These are phyloP conservation scores for Dermolepida albohirtum DNA, from an alignment of 2,888 invertebrate genomes.

Conservation along the genomic window DNA sequence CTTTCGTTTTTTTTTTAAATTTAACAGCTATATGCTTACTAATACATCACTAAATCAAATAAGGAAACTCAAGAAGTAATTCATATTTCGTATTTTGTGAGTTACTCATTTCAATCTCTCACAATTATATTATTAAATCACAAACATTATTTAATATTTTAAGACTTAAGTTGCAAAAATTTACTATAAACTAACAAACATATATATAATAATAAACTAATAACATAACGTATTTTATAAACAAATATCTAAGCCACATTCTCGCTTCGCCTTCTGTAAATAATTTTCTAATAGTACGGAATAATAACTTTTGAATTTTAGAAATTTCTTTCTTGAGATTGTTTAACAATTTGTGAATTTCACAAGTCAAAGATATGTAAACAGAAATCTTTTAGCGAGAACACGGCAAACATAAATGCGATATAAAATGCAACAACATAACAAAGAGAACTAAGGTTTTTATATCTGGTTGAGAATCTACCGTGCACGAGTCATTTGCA, in stretches of 20 bases:
- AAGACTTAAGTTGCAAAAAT: conserved; percentile 60
- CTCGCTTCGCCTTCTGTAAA: conserved; percentile 25
- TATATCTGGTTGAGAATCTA: conserved; percentile 53
- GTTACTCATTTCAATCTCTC: conserved; percentile 40
- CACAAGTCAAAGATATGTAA: conserved; percentile 32
- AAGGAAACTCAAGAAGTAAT: conserved; percentile 13
- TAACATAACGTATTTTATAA: conserved; percentile 63
- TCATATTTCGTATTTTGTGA: conserved; percentile 31
- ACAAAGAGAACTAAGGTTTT: conserved; percentile 60
- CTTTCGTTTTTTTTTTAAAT: too few relatives aligned
- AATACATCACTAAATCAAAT: conserved; percentile 3
- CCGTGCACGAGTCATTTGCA: conserved; percentile 64
- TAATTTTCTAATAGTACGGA: conserved; percentile 15
- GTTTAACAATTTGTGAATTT: conserved; percentile 15
- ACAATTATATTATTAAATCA: conserved; percentile 53
- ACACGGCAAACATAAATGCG: conserved; percentile 56
- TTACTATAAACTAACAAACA: conserved; percentile 66
- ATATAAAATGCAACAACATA: conserved; percentile 65
- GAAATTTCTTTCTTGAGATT: not conserved
- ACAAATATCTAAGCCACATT: conserved; percentile 53
- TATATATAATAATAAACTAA: conserved; percentile 62
- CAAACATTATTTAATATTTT: conserved; percentile 58
- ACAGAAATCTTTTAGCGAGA: conserved; percentile 32
- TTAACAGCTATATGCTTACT: not conserved
- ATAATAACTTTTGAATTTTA: not conserved